A percentile compares a stretch with the other conserved stretches of the same genome.
Evolutionary conservation across 2,888 invertebrate species (phyloP).

Genomic region (Coenonympha glycerion): DNA sequence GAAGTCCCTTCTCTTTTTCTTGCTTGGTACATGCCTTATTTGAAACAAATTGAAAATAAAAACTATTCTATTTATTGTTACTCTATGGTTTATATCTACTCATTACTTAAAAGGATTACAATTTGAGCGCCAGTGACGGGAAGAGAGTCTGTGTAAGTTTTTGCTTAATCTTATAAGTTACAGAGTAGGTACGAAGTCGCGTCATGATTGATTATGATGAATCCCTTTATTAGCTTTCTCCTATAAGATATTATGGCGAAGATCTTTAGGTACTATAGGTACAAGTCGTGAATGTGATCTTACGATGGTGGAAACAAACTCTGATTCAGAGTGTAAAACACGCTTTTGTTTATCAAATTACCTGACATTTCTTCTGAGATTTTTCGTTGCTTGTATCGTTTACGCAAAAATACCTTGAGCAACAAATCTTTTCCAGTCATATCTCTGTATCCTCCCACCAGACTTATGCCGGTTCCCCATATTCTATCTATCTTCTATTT

Average conservation of each 20-base stretch:
- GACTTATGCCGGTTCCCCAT: too few species aligned
- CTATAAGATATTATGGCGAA: neutral
- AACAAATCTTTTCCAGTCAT: too few species aligned
- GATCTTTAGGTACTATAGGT: too few species aligned
- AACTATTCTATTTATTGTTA: conserved; percentile 22
- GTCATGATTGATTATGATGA: conserved; percentile 55
- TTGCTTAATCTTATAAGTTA: conserved; percentile 49
- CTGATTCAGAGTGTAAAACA: too few species aligned
- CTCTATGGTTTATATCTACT: conserved; percentile 50
- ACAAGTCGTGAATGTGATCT: too few species aligned
- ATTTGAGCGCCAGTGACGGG: conserved; percentile 56
- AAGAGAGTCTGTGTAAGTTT: conserved; percentile 44
- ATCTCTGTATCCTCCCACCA: too few species aligned
- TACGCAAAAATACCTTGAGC: too few species aligned
- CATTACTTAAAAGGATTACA: conserved; percentile 75
- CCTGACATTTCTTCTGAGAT: too few species aligned
- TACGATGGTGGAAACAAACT: too few species aligned
- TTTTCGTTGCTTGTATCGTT: too few species aligned
- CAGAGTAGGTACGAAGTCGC: conserved; percentile 40
- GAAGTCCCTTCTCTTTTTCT: neutral
- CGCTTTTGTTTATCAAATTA: too few species aligned
- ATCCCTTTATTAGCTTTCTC: conserved; percentile 22
- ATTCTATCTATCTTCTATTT: too few species aligned
- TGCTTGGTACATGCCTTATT: neutral
- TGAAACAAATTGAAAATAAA: neutral